A percentile compares a stretch with the other conserved stretches of the same genome.
phyloP scores from a whole-genome alignment of 2,113 vertebrate genomes.

The Tiliqua scincoides region DNA sequence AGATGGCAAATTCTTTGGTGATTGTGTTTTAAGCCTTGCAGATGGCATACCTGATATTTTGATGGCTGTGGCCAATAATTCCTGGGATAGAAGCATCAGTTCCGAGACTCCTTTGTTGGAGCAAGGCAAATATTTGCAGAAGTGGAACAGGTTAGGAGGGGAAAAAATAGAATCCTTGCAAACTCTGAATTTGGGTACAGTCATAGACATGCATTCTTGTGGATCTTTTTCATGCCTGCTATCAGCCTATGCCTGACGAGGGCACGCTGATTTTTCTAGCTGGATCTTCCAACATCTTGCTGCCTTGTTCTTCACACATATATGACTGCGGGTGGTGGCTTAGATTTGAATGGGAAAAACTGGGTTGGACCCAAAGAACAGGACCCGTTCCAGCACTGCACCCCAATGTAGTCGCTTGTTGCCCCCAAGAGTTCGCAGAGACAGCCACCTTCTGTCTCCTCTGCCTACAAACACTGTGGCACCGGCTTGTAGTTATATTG shows the following conservation, averaged over 20 bases:
- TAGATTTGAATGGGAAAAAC: neutral
- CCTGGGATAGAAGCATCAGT: neutral
- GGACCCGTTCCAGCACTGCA: neutral
- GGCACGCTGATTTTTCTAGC: neutral
- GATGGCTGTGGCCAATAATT: neutral
- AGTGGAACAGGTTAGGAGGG: neutral
- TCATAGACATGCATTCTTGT: neutral
- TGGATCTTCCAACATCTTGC: neutral
- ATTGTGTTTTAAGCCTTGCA: neutral
- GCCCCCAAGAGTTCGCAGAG: neutral
- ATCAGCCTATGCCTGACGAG: neutral
- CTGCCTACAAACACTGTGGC: fast-evolving
- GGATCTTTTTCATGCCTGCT: neutral
- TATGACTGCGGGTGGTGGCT: neutral
- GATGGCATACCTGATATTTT: neutral
- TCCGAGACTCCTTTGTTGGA: neutral
- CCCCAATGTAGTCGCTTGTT: neutral
- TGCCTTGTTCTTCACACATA: neutral
- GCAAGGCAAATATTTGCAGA: neutral
- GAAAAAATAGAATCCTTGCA: fast-evolving
- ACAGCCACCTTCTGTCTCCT: neutral
- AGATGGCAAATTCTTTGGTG: neutral
- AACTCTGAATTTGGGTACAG: neutral
- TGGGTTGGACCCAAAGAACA: neutral
- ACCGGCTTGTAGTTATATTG: fast-evolving